Conservation (phyloP, 2,888 invertebrate genomes). For the Clitarchus hookeri region DNA sequence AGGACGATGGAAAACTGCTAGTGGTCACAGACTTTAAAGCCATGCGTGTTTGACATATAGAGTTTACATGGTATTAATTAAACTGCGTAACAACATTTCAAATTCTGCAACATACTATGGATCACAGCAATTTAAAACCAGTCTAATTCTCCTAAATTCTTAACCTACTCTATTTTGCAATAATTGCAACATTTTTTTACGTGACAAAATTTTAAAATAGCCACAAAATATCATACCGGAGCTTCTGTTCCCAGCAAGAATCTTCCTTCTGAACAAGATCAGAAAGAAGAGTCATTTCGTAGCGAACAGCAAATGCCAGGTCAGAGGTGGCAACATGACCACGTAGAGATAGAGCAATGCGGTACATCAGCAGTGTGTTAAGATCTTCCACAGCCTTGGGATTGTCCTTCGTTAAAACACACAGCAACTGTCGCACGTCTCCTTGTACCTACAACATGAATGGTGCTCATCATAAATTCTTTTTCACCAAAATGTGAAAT, state of each 20-base stretch:
- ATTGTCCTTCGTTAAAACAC: slow-evolving; percentile 87
- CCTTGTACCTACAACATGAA: slow-evolving; percentile 68
- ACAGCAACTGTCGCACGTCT: slow-evolving; percentile 86
- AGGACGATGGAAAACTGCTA: too few relatives aligned
- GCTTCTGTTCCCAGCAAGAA: slow-evolving; percentile 91
- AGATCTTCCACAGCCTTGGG: slow-evolving; percentile 79
- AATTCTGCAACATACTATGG: too few relatives aligned
- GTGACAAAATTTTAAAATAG: neutral
- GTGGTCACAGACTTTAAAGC: too few relatives aligned
- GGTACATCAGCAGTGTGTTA: slow-evolving; percentile 78
- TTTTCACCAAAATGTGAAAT: too few relatives aligned
- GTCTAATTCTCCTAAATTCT: too few relatives aligned
- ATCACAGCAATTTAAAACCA: too few relatives aligned
- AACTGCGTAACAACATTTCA: too few relatives aligned
- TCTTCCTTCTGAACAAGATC: slow-evolving; percentile 91
- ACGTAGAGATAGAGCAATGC: slow-evolving; percentile 79
- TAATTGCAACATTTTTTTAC: neutral
- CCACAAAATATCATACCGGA: slow-evolving; percentile 57
- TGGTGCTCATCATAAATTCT: too few relatives aligned
- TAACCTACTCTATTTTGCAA: too few relatives aligned
- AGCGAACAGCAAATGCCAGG: slow-evolving; percentile 76
- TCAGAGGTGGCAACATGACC: slow-evolving; percentile 77
- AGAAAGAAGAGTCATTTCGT: slow-evolving; percentile 86
- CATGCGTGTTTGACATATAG: too few relatives aligned
- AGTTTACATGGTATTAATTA: too few relatives aligned